Percentiles rank a stretch among this genome's conserved stretches.
phyloP scores from a whole-genome alignment of 2,888 invertebrate genomes.

The Kryphioiulus occultus region DNA sequence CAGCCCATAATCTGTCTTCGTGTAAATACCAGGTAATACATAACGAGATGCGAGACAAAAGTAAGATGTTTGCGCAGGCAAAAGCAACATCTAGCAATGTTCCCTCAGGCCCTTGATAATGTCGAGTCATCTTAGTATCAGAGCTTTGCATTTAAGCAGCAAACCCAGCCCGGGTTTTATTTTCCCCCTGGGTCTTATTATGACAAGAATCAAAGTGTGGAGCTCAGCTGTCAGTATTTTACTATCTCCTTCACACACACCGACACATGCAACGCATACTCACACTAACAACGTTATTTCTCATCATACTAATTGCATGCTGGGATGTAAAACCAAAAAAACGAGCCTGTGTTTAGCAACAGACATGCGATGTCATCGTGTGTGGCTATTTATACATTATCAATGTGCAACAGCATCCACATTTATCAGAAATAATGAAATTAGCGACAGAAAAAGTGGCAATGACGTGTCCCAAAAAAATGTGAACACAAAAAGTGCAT shows the following conservation, averaged over 20 bases:
- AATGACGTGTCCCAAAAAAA: background rate
- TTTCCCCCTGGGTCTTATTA: slow-evolving; percentile 47
- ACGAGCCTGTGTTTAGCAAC: background rate
- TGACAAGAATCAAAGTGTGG: slow-evolving; percentile 37
- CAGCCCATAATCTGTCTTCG: background rate
- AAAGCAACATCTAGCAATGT: background rate
- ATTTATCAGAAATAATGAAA: slow-evolving; percentile 6
- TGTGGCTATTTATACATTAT: background rate
- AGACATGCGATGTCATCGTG: slow-evolving; percentile 14
- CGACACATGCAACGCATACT: background rate
- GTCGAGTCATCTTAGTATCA: slow-evolving; percentile 44
- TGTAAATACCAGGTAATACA: background rate
- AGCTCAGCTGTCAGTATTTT: slow-evolving; percentile 41
- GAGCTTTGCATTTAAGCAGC: background rate
- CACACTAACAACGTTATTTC: slow-evolving; percentile 9
- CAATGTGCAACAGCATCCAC: background rate
- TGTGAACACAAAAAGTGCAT: background rate
- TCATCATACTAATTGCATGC: slow-evolving; percentile 17
- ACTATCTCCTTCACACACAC: background rate
- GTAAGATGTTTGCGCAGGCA: slow-evolving; percentile 1
- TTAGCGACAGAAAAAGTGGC: background rate
- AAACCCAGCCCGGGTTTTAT: slow-evolving; percentile 45
- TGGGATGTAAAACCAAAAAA: background rate
- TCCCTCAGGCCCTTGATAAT: slow-evolving; percentile 43
- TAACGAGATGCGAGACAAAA: slow-evolving; percentile 15